A percentile compares a stretch with the other conserved stretches of the same genome.
Conservation (phyloP, 1,140 invertebrate genomes). For the Mizuhopecten yessoensis region DNA sequence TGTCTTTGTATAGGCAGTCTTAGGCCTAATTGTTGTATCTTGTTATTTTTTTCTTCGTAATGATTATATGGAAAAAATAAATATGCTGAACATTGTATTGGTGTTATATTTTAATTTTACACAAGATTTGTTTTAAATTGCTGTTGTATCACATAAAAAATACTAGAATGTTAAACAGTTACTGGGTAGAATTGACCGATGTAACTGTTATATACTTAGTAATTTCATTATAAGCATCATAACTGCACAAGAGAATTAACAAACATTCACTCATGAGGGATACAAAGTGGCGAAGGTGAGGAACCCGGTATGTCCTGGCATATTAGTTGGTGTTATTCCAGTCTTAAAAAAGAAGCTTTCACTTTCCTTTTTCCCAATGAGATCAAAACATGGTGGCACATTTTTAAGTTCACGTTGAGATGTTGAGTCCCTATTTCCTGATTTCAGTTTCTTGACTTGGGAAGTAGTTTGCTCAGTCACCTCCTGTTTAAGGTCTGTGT, state of each 20-base stretch:
- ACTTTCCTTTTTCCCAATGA: conserved; percentile 63
- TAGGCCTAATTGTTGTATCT: background rate
- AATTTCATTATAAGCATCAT: no score
- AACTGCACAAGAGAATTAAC: no score
- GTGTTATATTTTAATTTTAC: background rate
- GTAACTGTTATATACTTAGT: no score
- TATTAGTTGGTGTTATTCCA: conserved; percentile 87
- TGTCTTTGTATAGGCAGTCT: background rate
- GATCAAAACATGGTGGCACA: conserved; percentile 58
- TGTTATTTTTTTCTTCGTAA: conserved; percentile 15
- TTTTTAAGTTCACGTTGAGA: conserved; percentile 44
- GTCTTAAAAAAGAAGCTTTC: conserved; percentile 85
- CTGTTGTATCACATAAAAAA: background rate
- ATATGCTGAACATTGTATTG: background rate
- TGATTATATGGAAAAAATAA: background rate
- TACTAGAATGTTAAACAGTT: background rate
- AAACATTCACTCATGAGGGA: conserved; percentile 58
- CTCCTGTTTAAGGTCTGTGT: conserved; percentile 42
- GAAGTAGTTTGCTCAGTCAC: background rate
- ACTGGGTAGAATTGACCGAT: background rate
- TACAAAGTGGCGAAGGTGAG: conserved; percentile 92
- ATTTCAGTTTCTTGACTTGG: conserved; percentile 43
- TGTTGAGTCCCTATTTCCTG: conserved; percentile 32
- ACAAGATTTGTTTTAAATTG: background rate
- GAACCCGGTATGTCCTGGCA: conserved; percentile 96